phyloP scores from a whole-genome alignment of 1,140 invertebrate species.

The Macrosteles quadrilineatus region DNA sequence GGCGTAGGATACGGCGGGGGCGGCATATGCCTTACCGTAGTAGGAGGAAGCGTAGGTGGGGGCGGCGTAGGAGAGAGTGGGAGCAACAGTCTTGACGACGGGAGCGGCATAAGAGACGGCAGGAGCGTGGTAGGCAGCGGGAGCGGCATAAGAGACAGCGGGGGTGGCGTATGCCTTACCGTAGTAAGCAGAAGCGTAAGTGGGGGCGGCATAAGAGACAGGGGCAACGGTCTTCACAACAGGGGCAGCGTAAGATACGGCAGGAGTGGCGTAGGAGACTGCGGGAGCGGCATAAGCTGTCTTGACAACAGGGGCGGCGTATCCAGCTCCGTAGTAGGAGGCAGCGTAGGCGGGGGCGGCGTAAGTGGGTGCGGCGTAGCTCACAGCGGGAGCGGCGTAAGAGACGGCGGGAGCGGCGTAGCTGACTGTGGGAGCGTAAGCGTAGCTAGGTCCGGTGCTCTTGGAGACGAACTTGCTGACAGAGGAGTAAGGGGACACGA shows the following conservation, averaged over 20 bases:
- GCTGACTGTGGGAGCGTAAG: slow-evolving; percentile 36
- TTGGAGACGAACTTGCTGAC: slow-evolving; percentile 56
- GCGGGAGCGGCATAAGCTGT: slow-evolving; percentile 24
- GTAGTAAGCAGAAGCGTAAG: slow-evolving; percentile 5
- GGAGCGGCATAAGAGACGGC: slow-evolving; percentile 22
- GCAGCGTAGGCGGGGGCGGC: slow-evolving; percentile 39
- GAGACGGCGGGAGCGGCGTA: slow-evolving; percentile 41
- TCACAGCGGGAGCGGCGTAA: slow-evolving; percentile 22
- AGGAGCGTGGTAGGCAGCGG: slow-evolving; percentile 36
- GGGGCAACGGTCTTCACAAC: slow-evolving; percentile 4
- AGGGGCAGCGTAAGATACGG: slow-evolving; percentile 34
- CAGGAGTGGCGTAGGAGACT: slow-evolving; percentile 34
- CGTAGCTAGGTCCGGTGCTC: slow-evolving; percentile 53
- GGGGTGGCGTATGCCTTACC: slow-evolving; percentile 21
- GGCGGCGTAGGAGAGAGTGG: slow-evolving; percentile 29
- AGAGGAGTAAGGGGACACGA: slow-evolving; percentile 56
- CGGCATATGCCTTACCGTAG: slow-evolving; percentile 4
- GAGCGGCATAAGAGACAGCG: slow-evolving; percentile 28
- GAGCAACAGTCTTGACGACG: slow-evolving; percentile 23
- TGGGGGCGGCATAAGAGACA: slow-evolving; percentile 23
- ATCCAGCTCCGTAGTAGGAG: slow-evolving; percentile 25
- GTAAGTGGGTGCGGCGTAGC: slow-evolving; percentile 33
- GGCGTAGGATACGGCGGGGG: slow-evolving; percentile 31
- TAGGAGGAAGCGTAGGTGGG: slow-evolving; percentile 17
- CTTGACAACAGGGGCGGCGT: slow-evolving; percentile 12